These are phyloP conservation scores for Drosophila guanche DNA, from an alignment of 1,140 invertebrate species.

Conservation along the genomic window DNA sequence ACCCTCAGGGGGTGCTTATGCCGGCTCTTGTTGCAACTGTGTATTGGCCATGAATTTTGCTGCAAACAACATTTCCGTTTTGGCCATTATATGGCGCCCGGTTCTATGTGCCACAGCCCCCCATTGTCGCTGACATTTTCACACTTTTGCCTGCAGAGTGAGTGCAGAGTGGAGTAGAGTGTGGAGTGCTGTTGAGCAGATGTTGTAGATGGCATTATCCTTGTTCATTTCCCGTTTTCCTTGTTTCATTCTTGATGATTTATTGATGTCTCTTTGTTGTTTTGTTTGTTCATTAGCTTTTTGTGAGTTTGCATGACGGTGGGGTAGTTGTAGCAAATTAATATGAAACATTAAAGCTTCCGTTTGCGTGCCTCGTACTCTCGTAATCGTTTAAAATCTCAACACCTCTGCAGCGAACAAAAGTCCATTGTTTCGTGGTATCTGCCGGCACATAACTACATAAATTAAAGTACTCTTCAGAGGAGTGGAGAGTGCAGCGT, in stretches of 20 bases:
- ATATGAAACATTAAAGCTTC: too few species aligned
- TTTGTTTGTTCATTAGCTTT: too few species aligned
- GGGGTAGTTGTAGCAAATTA: too few species aligned
- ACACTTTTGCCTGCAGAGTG: constrained; percentile 50
- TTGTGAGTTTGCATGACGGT: too few species aligned
- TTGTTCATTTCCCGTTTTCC: constrained; percentile 37
- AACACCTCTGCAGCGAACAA: constrained; percentile 25
- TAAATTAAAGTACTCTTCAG: constrained; percentile 65
- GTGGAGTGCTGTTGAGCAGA: constrained; percentile 22
- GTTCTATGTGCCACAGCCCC: constrained; percentile 9
- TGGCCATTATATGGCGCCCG: constrained; percentile 56
- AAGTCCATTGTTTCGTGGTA: constrained; percentile 55
- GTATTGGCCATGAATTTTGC: constrained; percentile 75
- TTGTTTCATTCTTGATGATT: constrained; percentile 56
- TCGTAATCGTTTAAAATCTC: too few species aligned
- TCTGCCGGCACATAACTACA: constrained; percentile 62
- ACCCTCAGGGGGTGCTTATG: constrained; percentile 65
- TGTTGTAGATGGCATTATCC: constrained; percentile 60
- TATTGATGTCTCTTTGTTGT: constrained; percentile 60
- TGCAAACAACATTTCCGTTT: constrained; percentile 67
- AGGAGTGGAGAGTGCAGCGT: constrained; percentile 12
- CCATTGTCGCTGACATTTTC: constrained; percentile 59
- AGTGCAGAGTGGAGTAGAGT: constrained; percentile 6
- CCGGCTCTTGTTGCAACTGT: constrained; percentile 53
- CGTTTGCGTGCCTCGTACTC: too few species aligned